Evolutionary conservation across 2,888 invertebrate species (phyloP).

Genomic region (Euproctis similis): DNA sequence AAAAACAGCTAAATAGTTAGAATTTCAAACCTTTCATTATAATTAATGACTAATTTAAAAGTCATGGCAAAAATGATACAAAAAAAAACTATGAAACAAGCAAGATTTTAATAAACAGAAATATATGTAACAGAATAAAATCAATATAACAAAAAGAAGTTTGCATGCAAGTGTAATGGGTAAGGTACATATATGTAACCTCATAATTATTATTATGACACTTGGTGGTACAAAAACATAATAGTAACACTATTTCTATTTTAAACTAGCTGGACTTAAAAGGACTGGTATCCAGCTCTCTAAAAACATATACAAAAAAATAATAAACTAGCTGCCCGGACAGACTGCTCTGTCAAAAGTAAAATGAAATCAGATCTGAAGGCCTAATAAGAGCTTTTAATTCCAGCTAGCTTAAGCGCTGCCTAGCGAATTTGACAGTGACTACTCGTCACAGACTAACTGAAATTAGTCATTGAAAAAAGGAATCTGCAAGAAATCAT

Average conservation of each 20-base stretch:
- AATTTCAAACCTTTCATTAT: not conserved
- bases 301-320: too few relatives aligned
- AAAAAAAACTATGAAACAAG: constrained; percentile 17
- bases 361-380: too few relatives aligned
- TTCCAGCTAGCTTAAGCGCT: too few relatives aligned
- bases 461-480: too few relatives aligned
- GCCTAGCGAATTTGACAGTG: too few relatives aligned
- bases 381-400: too few relatives aligned
- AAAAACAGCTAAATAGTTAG: too few relatives aligned
- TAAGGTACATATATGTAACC: constrained; percentile 9
- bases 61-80: constrained; percentile 6
- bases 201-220: constrained; percentile 18
- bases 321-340: too few relatives aligned
- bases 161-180: constrained; percentile 11
- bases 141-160: constrained; percentile 12
- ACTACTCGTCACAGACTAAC: too few relatives aligned
- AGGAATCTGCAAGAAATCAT: too few relatives aligned
- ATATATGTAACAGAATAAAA: constrained; percentile 20
- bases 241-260: constrained; percentile 1
- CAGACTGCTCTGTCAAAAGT: too few relatives aligned
- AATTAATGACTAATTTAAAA: not conserved
- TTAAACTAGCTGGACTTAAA: constrained; percentile 2
- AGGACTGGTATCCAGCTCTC: too few relatives aligned
- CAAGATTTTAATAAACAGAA: constrained; percentile 24
- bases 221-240: constrained; percentile 10